Evolutionary conservation across 2,797 vertebrate species (phyloP).

Genomic region (Catostomus latipinnis): DNA sequence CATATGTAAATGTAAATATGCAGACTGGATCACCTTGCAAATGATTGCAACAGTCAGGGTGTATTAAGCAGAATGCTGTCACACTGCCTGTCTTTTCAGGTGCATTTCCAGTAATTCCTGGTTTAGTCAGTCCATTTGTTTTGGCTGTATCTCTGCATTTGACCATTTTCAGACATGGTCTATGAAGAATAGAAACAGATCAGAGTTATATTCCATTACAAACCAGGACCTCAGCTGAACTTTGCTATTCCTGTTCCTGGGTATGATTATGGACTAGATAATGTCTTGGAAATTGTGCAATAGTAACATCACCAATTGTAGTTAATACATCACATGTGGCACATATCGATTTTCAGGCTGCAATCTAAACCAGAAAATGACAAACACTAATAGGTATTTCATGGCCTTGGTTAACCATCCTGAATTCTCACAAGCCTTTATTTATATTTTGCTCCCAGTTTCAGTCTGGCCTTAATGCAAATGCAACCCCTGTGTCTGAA

Average conservation of each 20-base stretch:
- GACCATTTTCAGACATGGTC: neutral
- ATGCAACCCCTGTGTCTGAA: conserved; percentile 26
- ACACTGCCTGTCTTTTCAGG: neutral
- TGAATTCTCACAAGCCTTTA: conserved; percentile 23
- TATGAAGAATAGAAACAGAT: conserved; percentile 4
- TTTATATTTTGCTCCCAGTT: conserved; percentile 9
- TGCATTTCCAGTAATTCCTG: neutral
- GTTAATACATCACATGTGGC: conserved; percentile 16
- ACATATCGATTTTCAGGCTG: conserved; percentile 22
- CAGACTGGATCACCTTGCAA: neutral
- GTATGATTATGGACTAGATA: conserved; percentile 37
- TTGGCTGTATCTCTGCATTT: conserved; percentile 4
- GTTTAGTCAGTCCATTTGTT: neutral
- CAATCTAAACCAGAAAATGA: conserved; percentile 36
- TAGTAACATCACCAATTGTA: conserved; percentile 24
- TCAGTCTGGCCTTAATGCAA: conserved; percentile 27
- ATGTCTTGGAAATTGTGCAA: conserved; percentile 34
- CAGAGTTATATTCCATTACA: conserved; percentile 21
- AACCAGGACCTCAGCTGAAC: neutral
- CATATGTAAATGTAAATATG: neutral
- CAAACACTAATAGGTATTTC: conserved; percentile 43
- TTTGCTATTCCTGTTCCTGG: neutral
- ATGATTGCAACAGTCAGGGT: neutral
- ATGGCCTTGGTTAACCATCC: conserved; percentile 25
- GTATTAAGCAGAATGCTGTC: neutral